These are phyloP conservation scores for Sapayoa aenigma DNA, from an alignment of 2,113 vertebrate genomes.

Conservation along the genomic window DNA sequence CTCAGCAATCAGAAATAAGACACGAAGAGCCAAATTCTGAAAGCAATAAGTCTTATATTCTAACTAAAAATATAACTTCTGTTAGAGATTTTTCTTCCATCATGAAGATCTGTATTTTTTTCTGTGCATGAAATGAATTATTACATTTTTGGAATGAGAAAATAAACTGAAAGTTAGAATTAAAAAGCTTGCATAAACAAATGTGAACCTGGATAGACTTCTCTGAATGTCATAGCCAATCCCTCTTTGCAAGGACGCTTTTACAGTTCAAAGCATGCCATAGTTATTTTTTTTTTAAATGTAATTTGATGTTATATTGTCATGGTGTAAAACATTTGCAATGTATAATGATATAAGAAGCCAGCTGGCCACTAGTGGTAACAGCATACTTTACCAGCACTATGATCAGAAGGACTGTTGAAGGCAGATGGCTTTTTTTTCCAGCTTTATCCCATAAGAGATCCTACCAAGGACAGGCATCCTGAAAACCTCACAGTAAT, in stretches of 20 bases:
- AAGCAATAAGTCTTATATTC: slow-evolving; percentile 28
- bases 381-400: slow-evolving; percentile 47
- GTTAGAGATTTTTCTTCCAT: slow-evolving; percentile 15
- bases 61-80: slow-evolving; percentile 49
- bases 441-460: slow-evolving; percentile 26
- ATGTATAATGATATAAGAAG: slow-evolving; percentile 60
- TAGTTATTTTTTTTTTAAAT: not conserved
- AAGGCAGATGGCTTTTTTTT: slow-evolving; percentile 68
- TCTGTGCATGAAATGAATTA: slow-evolving; percentile 55
- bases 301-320: slow-evolving; percentile 44
- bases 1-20: not conserved
- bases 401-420: slow-evolving; percentile 15
- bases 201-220: slow-evolving; percentile 38
- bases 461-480: slow-evolving; percentile 21
- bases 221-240: slow-evolving; percentile 35
- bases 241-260: slow-evolving; percentile 14
- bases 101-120: not conserved
- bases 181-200: slow-evolving; percentile 42
- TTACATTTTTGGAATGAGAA: slow-evolving; percentile 61
- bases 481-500: slow-evolving; percentile 10
- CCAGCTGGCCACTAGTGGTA: slow-evolving; percentile 62
- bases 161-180: slow-evolving; percentile 50
- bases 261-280: slow-evolving; percentile 16
- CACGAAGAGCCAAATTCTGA: not conserved
- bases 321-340: slow-evolving; percentile 57